Base-by-base conservation (phyloP, 2,797 vertebrate species). In the Loris lydekkerianus region DNA sequence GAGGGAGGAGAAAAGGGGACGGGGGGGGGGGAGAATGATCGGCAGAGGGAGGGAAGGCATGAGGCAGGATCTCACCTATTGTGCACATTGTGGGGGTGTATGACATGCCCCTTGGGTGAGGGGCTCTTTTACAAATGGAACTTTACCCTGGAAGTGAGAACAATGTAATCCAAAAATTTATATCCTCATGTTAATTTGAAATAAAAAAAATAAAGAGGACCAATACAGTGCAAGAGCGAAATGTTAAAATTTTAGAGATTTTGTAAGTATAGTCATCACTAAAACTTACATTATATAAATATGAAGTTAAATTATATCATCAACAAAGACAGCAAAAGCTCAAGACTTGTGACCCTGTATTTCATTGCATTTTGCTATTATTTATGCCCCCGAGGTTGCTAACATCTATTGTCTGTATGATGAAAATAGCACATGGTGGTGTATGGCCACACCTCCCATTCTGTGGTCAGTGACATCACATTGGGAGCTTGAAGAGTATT, bases 161-260 rank as follows among this genome's bases (percentile, higher is more conserved):
- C 49, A 53, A 53, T 53, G 14, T 15, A 53, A 53, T 53, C 49
- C 14, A 53, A 53, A 53, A 53, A 53, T 53, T 53, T 53, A 53
- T 53, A 53, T 14, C 13, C 49, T 49, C 14, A 49, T 49, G 14
- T 49, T 49, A 49, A 49, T 49, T 49, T 49, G 13, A 49, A 14
- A 49, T 49, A 2, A 53, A 53, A 53, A 53, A 53, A 53, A 53
- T 58, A 31, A 10, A 78, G 69, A 20, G 76, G 75, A 88, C 23
- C n/a, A 56, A 17, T 7, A n/a, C 70, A 58, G 61, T 2, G 3
- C 18, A 46, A 93, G 77, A 70, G n/a, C 9, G 40, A 82, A 40
- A 17, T 34, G 61, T 69, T 95, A 76, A 89, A 70, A 89, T 89
- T 88, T 89, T 37, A 94, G 37, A n/a, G 76, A 93, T 75, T 89